These are phyloP conservation scores for Tenrec ecaudatus DNA, from an alignment of 2,113 vertebrate genomes.

Conservation along the genomic window DNA sequence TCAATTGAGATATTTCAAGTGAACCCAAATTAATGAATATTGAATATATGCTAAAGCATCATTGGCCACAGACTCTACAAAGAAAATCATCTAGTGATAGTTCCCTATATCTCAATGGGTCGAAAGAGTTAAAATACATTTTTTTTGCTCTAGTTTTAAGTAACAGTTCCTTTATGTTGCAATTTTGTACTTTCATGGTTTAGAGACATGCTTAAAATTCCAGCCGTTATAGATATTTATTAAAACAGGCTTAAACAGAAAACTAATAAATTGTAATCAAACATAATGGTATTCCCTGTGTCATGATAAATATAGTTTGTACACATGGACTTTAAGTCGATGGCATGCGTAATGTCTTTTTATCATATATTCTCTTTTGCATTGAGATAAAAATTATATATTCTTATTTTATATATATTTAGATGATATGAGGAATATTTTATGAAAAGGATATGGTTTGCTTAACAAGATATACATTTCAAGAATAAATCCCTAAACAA, in stretches of 20 bases:
- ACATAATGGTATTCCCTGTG: background rate
- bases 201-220: background rate
- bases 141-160: background rate
- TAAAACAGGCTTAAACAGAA: background rate
- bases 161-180: background rate
- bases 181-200: slow-evolving; percentile 1
- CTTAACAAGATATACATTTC: slow-evolving; percentile 61
- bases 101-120: background rate
- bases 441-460: background rate
- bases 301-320: background rate
- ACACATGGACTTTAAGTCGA: background rate
- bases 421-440: slow-evolving; percentile 38
- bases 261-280: background rate
- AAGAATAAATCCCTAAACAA: slow-evolving; percentile 68
- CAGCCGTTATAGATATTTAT: background rate
- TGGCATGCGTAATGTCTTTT: background rate
- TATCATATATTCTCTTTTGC: background rate
- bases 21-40: slow-evolving; percentile 11
- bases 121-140: background rate
- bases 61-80: background rate
- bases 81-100: background rate
- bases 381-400: background rate
- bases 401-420: background rate
- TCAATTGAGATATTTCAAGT: slow-evolving; percentile 20
- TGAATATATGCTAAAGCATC: background rate